Base-by-base conservation (phyloP, 2,888 invertebrate genomes). In the Ichneumoninae sp. region DNA sequence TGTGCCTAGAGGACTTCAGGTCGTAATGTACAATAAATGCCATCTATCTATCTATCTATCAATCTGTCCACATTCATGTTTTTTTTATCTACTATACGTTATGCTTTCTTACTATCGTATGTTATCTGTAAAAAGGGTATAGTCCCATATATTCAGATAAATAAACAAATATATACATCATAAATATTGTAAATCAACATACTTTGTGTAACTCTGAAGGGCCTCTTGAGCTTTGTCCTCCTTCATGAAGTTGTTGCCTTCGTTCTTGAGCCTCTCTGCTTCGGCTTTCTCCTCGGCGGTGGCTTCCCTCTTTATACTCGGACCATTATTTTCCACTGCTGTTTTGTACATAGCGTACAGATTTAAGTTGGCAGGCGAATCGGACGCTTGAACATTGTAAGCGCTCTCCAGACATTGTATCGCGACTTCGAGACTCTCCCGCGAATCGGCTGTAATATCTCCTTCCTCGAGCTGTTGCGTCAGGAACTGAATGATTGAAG, bases 361-460 rank as follows among this genome's bases (percentile, higher is more conserved):
- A 88, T 95, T 94, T 60, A 95, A 91, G 86, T 92, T 89, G 13
- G 88, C 75, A 87, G 92, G 87, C 82, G 92, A 91, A 81, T 95
- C 95, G 7, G 94, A 94, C 1, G 94, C 93, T 60, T 94, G 94
- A 0, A 98, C 94, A 88, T 96, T 96, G 93, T 97, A 99, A 7
- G 98, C 97, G 69, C 97, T 97, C 94, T 99, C 98, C 88, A 99
- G 95, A 94, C 99, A 99, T 94, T 99, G 99, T 87, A 97, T 96
- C 54, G 98, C 98, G 81, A 99, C 99, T 95, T 98, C 98, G 72
- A 98, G 94, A 92, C 97, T 97, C 93, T 98, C 98, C 82, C 95
- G 94, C 91, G 90, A 95, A 90, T 89, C 94, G 72, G 88, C 94
- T 91, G 91, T 91, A 70, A 93, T 90, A 54, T 92, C 90, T 50